Percentiles rank a stretch among this genome's conserved stretches.
phyloP scores from a whole-genome alignment of 2,113 vertebrate genomes.

The Nothobranchius furzeri region DNA sequence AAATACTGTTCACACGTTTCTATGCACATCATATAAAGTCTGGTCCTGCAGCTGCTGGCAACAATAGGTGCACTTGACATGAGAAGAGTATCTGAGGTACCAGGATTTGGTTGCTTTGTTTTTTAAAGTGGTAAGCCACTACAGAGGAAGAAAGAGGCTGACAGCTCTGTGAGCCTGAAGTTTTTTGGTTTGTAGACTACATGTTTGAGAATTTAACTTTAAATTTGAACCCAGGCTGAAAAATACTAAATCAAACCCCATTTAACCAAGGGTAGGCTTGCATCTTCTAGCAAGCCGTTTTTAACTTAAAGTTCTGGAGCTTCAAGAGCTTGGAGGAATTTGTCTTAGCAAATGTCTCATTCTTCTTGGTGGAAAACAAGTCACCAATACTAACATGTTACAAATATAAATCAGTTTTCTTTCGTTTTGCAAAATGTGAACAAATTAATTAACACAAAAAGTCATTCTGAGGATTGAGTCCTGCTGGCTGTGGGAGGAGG shows the following conservation, averaged over 20 bases:
- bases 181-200: background rate
- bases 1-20: conserved; percentile 67
- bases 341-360: conserved; percentile 37
- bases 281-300: no score
- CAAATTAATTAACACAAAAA: conserved; percentile 62
- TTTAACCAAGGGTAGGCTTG: no score
- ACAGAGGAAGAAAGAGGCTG: conserved; percentile 36
- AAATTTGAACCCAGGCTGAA: no score
- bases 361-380: conserved; percentile 31
- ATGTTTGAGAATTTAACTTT: no score
- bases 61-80: conserved; percentile 53
- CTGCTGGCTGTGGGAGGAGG: conserved; percentile 44
- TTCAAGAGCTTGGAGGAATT: conserved; percentile 62
- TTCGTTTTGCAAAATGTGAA: conserved; percentile 71
- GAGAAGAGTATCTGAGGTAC: conserved; percentile 67
- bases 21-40: conserved; percentile 49
- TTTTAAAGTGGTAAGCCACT: conserved; percentile 65
- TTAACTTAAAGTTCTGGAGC: conserved; percentile 44
- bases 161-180: conserved; percentile 42
- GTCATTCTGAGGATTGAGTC: conserved; percentile 63
- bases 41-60: conserved; percentile 68
- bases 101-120: conserved; percentile 4
- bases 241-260: no score
- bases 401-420: conserved; percentile 82
- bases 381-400: conserved; percentile 71